phyloP scores from a whole-genome alignment of 2,797 vertebrate species.

The Danio tinwini region DNA sequence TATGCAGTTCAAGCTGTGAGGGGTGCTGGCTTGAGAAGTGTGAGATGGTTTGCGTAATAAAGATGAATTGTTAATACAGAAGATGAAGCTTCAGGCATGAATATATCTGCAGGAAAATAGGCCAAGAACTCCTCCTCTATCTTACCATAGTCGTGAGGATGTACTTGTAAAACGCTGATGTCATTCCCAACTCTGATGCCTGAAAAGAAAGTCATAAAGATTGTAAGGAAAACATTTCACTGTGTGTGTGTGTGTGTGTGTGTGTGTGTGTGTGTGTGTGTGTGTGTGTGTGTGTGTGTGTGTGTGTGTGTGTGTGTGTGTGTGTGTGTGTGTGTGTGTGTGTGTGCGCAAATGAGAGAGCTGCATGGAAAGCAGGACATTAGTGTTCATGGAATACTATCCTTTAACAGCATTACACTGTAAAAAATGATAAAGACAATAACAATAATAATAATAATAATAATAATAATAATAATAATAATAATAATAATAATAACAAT shows the following conservation, averaged over 20 bases:
- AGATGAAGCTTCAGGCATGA: conserved; percentile 34
- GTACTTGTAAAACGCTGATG: conserved; percentile 82
- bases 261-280: no score
- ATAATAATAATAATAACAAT: no score
- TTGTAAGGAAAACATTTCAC: conserved; percentile 44
- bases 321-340: no score
- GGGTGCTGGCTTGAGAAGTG: conserved; percentile 6
- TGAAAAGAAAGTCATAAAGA: conserved; percentile 36
- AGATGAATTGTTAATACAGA: conserved; percentile 47
- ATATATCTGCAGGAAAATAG: conserved; percentile 41
- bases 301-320: no score
- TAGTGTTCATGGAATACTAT: neutral
- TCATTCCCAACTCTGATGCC: conserved; percentile 77
- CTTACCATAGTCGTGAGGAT: conserved; percentile 78
- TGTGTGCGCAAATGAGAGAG: conserved; percentile 34
- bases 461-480: no score
- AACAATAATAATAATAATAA: no score
- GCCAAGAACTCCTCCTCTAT: conserved; percentile 68
- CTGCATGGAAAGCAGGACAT: neutral
- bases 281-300: no score
- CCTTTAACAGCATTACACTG: neutral
- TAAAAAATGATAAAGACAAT: no score
- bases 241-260: conserved; percentile 55
- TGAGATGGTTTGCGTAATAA: conserved; percentile 33
- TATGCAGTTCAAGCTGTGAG: conserved; percentile 13